Evolutionary conservation across 1,140 invertebrate species (phyloP), one percentile per base, ranked within the genome.

Genomic region (Nebria ingens): DNA sequence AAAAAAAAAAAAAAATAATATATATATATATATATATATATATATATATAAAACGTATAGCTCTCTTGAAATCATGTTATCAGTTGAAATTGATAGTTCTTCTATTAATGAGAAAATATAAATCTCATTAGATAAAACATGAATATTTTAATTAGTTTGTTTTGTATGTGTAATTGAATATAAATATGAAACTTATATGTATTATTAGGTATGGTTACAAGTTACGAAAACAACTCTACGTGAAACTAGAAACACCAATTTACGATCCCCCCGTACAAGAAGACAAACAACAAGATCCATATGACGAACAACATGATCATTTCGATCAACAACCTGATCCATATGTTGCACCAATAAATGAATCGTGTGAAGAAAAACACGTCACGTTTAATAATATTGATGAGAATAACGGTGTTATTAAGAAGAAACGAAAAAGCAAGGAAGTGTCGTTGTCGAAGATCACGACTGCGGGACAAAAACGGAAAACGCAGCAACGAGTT

Each of bases 371-470:
- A 17, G 21, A 21, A 11, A 19, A 21, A 57, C 2, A 42, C 17
- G 22, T 25, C 22, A 2, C 15, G 42, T 42, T 17, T 15, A 53
- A 49, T 50, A 15, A n/a, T 22, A 51, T 19, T 13, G 52, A 52
- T 19, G 42, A 52, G 1, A 60, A 51, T 40, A 60, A 60, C 19
- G 56, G 59, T 2, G 53, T 55, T 1, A 45, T 55, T 20, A 53
- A 22, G 53, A 45, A 51, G 11, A 52, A 53, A 25, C 15, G 6
- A 19, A 50, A 19, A 54, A 50, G 20, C 17, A 34, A 50, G 12
- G 42, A 52, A 2, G 15, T 40, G 15, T 15, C 15, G 19, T 50
- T 42, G 3, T 45, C 19, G 17, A 17, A 29, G 25, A 51, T 13
- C 20, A 38, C 23, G 20, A 13, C 54, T 4, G 52, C 55, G 12